Evolutionary conservation across 1,140 invertebrate genomes (phyloP).

Genomic region (Micrasema longulum): DNA sequence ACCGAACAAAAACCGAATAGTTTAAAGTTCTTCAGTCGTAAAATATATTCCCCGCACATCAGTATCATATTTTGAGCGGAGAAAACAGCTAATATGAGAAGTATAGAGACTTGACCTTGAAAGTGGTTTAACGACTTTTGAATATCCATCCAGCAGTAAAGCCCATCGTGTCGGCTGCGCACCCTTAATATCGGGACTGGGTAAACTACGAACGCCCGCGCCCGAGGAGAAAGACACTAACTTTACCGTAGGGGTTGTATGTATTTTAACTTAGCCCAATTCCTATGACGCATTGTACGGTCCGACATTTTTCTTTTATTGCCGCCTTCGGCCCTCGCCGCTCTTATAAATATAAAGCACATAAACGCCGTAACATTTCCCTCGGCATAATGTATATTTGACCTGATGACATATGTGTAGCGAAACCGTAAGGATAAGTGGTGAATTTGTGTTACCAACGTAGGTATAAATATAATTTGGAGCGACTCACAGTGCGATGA

Average conservation of each 20-base stretch:
- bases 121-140: constrained; percentile 49
- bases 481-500: not conserved
- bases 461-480: constrained; percentile 48
- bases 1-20: too few species aligned
- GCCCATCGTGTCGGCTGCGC: constrained; percentile 23
- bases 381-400: constrained; percentile 49
- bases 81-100: constrained; percentile 25
- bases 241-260: constrained; percentile 41
- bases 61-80: constrained; percentile 9
- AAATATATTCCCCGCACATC: constrained; percentile 22
- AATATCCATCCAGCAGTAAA: constrained; percentile 47
- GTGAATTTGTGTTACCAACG: constrained; percentile 35
- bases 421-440: constrained; percentile 44
- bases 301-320: constrained; percentile 46
- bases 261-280: constrained; percentile 48
- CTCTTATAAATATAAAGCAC: constrained; percentile 47
- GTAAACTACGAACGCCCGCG: not conserved
- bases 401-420: constrained; percentile 47
- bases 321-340: constrained; percentile 8
- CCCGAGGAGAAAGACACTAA: not conserved
- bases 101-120: constrained; percentile 20
- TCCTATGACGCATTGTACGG: constrained; percentile 49
- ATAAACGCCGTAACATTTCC: constrained; percentile 41
- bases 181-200: constrained; percentile 27
- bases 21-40: not conserved